A percentile compares a stretch with the other conserved stretches of the same genome.
phyloP scores from a whole-genome alignment of 2,113 vertebrate species.

The Pantherophis guttatus region DNA sequence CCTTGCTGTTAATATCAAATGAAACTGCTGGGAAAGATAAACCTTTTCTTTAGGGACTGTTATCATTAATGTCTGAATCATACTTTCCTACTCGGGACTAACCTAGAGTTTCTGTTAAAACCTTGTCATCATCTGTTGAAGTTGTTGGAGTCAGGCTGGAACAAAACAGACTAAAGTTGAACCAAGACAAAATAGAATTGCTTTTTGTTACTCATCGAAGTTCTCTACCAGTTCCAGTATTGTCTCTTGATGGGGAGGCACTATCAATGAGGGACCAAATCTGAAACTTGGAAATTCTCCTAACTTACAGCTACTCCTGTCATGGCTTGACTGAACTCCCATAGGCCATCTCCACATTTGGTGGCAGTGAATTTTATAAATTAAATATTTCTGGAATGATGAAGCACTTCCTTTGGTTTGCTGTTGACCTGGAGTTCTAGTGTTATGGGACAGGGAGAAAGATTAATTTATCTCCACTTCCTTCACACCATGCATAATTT shows the following conservation, averaged over 20 bases:
- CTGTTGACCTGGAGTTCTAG: not conserved
- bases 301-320: not conserved
- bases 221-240: not conserved
- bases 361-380: not conserved
- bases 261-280: not conserved
- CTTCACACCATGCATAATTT: not conserved
- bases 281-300: not conserved
- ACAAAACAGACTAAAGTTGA: not conserved
- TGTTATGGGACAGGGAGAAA: not conserved
- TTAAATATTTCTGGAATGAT: not conserved
- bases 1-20: not conserved
- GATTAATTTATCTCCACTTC: not conserved
- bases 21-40: not conserved
- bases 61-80: not conserved
- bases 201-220: not conserved
- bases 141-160: not conserved
- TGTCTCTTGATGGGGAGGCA: not conserved
- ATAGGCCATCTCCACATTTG: not conserved
- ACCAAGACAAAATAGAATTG: not conserved
- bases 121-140: not conserved
- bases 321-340: not conserved
- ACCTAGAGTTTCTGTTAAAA: not conserved
- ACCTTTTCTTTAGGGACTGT: not conserved
- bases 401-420: not conserved
- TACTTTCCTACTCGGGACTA: not conserved